Evolutionary conservation across 2,888 invertebrate genomes (phyloP).

Genomic region (Agonopterix subpropinquella): DNA sequence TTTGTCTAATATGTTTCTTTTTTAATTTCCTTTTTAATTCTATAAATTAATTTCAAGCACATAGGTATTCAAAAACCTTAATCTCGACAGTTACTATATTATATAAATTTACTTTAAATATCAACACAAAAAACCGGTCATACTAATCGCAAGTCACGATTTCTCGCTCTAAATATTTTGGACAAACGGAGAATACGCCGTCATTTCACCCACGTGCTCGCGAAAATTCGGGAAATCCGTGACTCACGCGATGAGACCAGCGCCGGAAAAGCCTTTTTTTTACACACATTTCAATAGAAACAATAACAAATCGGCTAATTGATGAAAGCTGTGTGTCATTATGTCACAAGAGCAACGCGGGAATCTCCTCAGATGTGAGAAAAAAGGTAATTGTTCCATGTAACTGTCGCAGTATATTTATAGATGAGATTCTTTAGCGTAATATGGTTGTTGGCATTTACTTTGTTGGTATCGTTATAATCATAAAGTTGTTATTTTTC

Average conservation of each 20-base stretch:
- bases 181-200: slow-evolving; percentile 2
- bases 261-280: slow-evolving; percentile 58
- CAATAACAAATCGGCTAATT: slow-evolving; percentile 2
- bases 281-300: slow-evolving; percentile 3
- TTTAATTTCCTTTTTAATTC: too few relatives aligned
- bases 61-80: too few relatives aligned
- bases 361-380: slow-evolving; percentile 33
- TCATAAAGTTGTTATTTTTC: too few relatives aligned
- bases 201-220: slow-evolving; percentile 5
- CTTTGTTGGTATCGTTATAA: neutral
- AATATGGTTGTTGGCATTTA: too few relatives aligned
- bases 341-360: slow-evolving; percentile 31
- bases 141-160: too few relatives aligned
- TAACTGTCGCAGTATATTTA: too few relatives aligned
- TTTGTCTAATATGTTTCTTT: too few relatives aligned
- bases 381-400: slow-evolving; percentile 2
- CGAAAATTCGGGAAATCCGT: slow-evolving; percentile 67
- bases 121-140: too few relatives aligned
- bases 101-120: too few relatives aligned
- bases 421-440: too few relatives aligned
- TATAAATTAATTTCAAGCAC: too few relatives aligned
- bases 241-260: slow-evolving; percentile 52
- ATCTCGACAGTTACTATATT: too few relatives aligned
- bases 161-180: neutral
- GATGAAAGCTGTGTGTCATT: slow-evolving; percentile 38